Evolutionary conservation across 2,113 vertebrate species (phyloP), one percentile per base, ranked within the genome.

Genomic region (Crotalus viridis): DNA sequence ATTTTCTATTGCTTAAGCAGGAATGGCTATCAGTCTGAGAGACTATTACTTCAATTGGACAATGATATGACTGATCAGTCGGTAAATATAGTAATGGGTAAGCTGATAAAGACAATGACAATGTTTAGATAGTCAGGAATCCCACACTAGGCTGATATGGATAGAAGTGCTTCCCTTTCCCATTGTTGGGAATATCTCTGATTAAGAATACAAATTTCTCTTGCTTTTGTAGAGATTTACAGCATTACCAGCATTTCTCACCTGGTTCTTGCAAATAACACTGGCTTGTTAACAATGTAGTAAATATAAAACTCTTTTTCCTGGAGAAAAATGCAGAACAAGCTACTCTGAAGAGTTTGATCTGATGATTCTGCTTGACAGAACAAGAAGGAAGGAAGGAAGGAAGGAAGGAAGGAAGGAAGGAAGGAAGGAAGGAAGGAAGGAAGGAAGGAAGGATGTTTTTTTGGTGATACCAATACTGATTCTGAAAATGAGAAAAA

Each of bases 401-500:
- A 55, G 54, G 54, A 55, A 55, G 54, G 54, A 54, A 54, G 54
- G 54, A 97, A 48, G 22, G 46, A 86, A 55, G 54, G 54, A 55
- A 55, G 54, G 54, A 55, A 55, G 54, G 54, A 55, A 55, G 54
- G 54, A 91, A 61, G 26, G 39, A 39, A 39, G 39, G 39, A 39
- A 39, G 39, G 39, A 39, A 39, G 39, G 95, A 43, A n/a, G 54
- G 54, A 54, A 56, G 55, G 55, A 46, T 46, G 8, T 10, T 51
- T 88, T 93, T 95, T 94, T 64, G 96, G 95, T 92, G 85, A 95
- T 97, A 93, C 93, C 95, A 91, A 89, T 52, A 94, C 93, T 61
- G 95, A 86, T 90, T 89, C 94, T 89, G 95, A 94, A 95, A 97
- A 97, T 96, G 91, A 96, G 97, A 95, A 96, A 81, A 95, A 97